phyloP scores from a whole-genome alignment of 1,140 invertebrate genomes.

The Drosophila insularis region DNA sequence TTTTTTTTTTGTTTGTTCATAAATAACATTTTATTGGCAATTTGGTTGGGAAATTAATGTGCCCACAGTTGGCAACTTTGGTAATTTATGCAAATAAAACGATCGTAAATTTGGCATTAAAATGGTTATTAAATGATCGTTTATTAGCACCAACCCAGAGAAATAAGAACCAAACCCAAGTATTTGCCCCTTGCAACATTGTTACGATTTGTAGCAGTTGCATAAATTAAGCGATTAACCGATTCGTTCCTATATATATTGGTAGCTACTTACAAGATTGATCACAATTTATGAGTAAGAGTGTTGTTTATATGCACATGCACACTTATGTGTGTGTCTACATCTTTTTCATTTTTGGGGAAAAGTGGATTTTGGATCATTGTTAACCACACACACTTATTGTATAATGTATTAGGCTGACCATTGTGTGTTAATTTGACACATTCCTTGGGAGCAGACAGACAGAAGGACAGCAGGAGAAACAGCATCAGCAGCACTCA shows the following conservation, averaged over 20 bases:
- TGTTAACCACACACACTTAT: constrained; percentile 34
- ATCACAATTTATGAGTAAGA: constrained; percentile 60
- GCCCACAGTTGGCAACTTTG: constrained; percentile 74
- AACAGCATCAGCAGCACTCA: constrained; percentile 35
- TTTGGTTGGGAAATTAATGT: constrained; percentile 78
- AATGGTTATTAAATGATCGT: constrained; percentile 81
- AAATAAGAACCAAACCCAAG: background rate
- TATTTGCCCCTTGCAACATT: constrained; percentile 51
- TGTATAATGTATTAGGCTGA: constrained; percentile 75
- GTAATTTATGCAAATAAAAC: constrained; percentile 82
- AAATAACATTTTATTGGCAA: constrained; percentile 82
- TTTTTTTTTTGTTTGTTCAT: constrained; percentile 42
- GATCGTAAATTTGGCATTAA: constrained; percentile 82
- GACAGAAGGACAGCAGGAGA: background rate
- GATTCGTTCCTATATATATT: constrained; percentile 46
- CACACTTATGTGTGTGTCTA: constrained; percentile 24
- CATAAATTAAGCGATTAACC: constrained; percentile 74
- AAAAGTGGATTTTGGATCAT: constrained; percentile 24
- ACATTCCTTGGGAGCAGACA: constrained; percentile 63
- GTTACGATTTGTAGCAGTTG: constrained; percentile 68
- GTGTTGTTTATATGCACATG: constrained; percentile 6
- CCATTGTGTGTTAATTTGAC: constrained; percentile 79
- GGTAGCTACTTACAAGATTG: constrained; percentile 72
- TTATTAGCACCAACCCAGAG: constrained; percentile 59
- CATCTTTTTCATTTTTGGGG: constrained; percentile 49